Percentiles rank a stretch among this genome's conserved stretches.
Conservation (phyloP, 2,888 invertebrate genomes). For the Mythimna loreyi region DNA sequence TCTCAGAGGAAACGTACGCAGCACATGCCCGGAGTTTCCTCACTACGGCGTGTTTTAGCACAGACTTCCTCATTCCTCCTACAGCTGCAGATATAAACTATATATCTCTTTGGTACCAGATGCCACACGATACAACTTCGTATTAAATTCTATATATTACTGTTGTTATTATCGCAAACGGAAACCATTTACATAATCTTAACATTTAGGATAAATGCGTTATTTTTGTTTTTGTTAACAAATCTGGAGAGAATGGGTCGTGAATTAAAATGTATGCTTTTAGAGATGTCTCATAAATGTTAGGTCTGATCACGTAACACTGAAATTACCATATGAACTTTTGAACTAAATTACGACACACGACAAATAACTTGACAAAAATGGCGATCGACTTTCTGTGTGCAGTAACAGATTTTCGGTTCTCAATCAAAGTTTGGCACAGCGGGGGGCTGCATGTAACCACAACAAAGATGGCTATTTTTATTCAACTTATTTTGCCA, state of each 20-base stretch:
- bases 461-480: too few relatives aligned
- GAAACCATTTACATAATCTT: constrained; percentile 55
- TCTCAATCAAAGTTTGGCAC: too few relatives aligned
- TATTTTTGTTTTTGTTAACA: constrained; percentile 39
- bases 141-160: constrained; percentile 63
- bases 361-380: too few relatives aligned
- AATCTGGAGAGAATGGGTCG: constrained; percentile 7
- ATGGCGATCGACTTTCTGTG: too few relatives aligned
- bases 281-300: background rate
- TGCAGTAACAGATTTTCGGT: too few relatives aligned
- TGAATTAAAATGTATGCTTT: background rate
- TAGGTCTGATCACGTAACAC: too few relatives aligned
- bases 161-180: constrained; percentile 53
- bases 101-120: constrained; percentile 55
- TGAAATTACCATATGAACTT: too few relatives aligned
- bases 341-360: too few relatives aligned
- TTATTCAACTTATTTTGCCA: too few relatives aligned
- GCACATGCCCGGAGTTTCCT: constrained; percentile 46
- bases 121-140: constrained; percentile 52
- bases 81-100: constrained; percentile 37
- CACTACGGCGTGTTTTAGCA: constrained; percentile 47
- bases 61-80: constrained; percentile 48
- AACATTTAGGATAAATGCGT: constrained; percentile 21
- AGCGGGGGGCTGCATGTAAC: too few relatives aligned
- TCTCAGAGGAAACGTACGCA: constrained; percentile 29